Evolutionary conservation across 2,888 invertebrate species (phyloP), one percentile per base, ranked within the genome.

Genomic region (Frankliniella fusca): DNA sequence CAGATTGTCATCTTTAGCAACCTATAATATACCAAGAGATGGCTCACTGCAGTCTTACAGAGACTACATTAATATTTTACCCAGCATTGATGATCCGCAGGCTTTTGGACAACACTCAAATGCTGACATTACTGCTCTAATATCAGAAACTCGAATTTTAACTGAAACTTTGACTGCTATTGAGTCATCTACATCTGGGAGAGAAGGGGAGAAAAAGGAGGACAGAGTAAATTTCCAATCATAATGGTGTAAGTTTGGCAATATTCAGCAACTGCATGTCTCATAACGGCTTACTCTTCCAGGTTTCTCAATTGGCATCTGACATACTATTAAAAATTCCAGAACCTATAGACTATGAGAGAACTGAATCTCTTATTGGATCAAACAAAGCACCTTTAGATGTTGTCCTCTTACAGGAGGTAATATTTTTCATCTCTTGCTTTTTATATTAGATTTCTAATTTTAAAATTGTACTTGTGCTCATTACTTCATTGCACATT

Each of bases 101-200:
- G 94, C 94, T 0, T 94, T 97, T 85, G 97, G 97, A 0, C 96
- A 97, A 87, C 96, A 97, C 88, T 92, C 94, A 3, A 96, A 97
- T 85, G 96, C 96, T 0, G 97, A 97, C 87, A 95, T 97, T 84
- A 93, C 95, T 8, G 95, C 95, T 0, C 91, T 95, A 80, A 95
- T 96, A 79, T 93, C 93, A 86, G 96, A 96, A 86, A 93, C 95
- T 0, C 88, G 93, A 84, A 90, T 91, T 83, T 90, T 96, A 87
- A 95, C 95, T 86, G 92, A 93, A 82, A 95, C 95, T 0, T 88
- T 97, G 76, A 92, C 95, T 87, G 92, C 93, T 0, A 90, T 97
- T 85, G 94, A 95, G 85, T 92, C 93, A 11, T 93, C 94, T 82
- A 90, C 91, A 0, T 90, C 91, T n/a, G 88, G 89, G 0, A 76